Percentiles rank a stretch among this genome's conserved stretches.
phyloP scores from a whole-genome alignment of 2,888 invertebrate species.

The Uropetala carovei region DNA sequence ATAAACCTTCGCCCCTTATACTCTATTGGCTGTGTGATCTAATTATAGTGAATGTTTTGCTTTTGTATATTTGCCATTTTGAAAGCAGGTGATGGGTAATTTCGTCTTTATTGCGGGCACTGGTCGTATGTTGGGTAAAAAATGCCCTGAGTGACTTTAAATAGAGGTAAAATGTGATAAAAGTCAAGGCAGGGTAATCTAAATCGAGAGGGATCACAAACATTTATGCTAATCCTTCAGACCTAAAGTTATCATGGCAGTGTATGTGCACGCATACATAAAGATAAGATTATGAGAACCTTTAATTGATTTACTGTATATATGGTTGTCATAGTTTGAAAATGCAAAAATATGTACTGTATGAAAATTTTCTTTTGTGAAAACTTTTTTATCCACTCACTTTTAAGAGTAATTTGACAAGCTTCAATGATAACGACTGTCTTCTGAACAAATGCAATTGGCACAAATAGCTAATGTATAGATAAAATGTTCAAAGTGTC shows the following conservation, averaged over 20 bases:
- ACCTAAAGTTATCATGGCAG: too few species aligned
- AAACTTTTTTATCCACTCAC: too few species aligned
- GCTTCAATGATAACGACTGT: too few species aligned
- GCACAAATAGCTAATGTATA: too few species aligned
- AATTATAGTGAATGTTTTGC: not conserved
- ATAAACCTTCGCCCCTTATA: not conserved
- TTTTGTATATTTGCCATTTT: not conserved
- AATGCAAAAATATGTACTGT: constrained; percentile 15
- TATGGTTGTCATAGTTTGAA: not conserved
- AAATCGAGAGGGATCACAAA: not conserved
- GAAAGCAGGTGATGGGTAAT: not conserved
- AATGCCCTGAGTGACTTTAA: not conserved
- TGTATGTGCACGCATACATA: too few species aligned
- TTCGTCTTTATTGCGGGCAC: not conserved
- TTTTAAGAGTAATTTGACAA: too few species aligned
- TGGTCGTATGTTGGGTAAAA: not conserved
- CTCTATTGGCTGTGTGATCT: constrained; percentile 27
- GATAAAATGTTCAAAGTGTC: too few species aligned
- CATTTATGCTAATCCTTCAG: not conserved
- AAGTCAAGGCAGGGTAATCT: constrained; percentile 37
- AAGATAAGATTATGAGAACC: too few species aligned
- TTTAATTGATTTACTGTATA: too few species aligned
- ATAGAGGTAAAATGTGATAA: constrained; percentile 30
- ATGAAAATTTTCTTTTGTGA: not conserved
- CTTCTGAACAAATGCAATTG: too few species aligned